Evolutionary conservation across 1,140 invertebrate species (phyloP).

Genomic region (Sitodiplosis mosellana): DNA sequence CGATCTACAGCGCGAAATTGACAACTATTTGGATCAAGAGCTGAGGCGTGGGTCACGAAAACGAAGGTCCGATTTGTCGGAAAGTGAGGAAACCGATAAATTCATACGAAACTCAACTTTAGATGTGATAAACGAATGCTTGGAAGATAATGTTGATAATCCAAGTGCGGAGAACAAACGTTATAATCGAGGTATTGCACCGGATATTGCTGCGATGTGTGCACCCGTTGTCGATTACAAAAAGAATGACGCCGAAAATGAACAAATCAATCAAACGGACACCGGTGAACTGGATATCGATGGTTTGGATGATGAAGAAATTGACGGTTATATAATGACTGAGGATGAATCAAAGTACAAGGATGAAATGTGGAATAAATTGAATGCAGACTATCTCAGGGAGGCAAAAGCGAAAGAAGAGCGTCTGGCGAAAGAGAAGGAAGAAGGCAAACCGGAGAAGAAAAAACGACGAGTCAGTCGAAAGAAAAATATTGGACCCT

Average conservation of each 20-base stretch:
- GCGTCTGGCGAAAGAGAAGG: constrained; percentile 45
- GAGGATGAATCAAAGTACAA: constrained; percentile 62
- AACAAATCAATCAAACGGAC: constrained; percentile 13
- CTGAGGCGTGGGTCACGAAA: constrained; percentile 17
- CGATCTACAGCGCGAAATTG: constrained; percentile 54
- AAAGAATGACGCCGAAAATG: constrained; percentile 17
- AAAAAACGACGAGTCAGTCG: constrained; percentile 40
- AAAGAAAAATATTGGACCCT: constrained; percentile 38
- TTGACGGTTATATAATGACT: constrained; percentile 72
- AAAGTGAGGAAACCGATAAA: constrained; percentile 28
- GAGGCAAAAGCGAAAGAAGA: constrained; percentile 74
- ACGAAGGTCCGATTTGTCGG: constrained; percentile 11
- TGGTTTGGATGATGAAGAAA: constrained; percentile 73
- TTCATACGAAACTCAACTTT: constrained; percentile 39
- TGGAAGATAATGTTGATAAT: constrained; percentile 10
- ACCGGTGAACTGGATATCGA: constrained; percentile 55
- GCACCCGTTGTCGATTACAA: constrained; percentile 14
- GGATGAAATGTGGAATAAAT: constrained; percentile 61
- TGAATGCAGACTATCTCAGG: constrained; percentile 68
- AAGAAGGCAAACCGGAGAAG: constrained; percentile 62
- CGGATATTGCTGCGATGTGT: constrained; percentile 22
- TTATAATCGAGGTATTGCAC: constrained; percentile 12
- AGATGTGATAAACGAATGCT: constrained; percentile 29
- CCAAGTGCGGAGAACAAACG: constrained; percentile 12
- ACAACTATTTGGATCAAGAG: constrained; percentile 49